phyloP scores from a whole-genome alignment of 2,888 invertebrate species.

The Cosmia trapezina region DNA sequence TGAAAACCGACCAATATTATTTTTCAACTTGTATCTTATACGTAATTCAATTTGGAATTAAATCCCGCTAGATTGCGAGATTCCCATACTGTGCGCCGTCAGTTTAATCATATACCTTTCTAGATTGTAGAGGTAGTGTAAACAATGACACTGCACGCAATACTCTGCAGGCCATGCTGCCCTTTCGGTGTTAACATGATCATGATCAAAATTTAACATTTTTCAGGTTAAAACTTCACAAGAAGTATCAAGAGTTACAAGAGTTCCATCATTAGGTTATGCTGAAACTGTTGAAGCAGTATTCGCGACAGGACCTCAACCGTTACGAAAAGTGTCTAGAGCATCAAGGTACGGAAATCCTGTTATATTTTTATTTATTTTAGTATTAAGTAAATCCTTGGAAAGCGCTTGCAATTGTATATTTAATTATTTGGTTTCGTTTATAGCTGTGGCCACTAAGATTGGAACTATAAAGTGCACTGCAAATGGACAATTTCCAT shows the following conservation, averaged over 20 bases:
- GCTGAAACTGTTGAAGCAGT: constrained; percentile 92
- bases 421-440: not conserved
- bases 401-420: not conserved
- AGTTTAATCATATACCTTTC: not conserved
- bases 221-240: constrained; percentile 88
- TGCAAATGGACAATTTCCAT: not conserved
- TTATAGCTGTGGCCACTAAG: not conserved
- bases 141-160: not conserved
- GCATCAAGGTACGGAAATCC: constrained; percentile 91
- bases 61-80: no score
- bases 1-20: no score
- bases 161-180: not conserved
- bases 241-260: constrained; percentile 87
- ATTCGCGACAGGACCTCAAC: constrained; percentile 90
- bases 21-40: no score
- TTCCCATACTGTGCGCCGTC: no score
- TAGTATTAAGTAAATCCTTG: not conserved
- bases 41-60: no score
- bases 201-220: not conserved
- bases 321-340: constrained; percentile 87
- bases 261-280: constrained; percentile 90
- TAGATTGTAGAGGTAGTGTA: not conserved
- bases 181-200: not conserved
- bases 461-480: not conserved
- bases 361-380: not conserved